Percentiles rank a stretch among this genome's conserved stretches.
These are phyloP conservation scores for Scaptomyza hsui DNA, from an alignment of 1,140 invertebrate species.

Conservation along the genomic window DNA sequence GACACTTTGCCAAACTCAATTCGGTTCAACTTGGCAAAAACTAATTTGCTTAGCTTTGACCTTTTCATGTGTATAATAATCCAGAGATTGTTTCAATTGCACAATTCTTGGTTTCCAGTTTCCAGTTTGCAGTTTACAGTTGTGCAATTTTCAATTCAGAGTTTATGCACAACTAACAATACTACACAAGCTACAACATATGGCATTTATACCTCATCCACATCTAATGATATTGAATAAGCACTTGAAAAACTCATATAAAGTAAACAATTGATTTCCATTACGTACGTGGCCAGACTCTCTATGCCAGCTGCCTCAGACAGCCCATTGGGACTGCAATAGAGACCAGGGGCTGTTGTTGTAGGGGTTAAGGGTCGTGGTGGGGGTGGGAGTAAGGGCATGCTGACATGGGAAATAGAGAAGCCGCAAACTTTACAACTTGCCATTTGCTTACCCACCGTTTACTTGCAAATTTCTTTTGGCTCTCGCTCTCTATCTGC, in stretches of 20 bases:
- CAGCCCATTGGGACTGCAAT: not conserved
- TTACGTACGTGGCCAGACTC: constrained; percentile 55
- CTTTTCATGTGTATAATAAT: not conserved
- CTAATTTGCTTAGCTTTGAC: constrained; percentile 40
- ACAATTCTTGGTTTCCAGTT: not conserved
- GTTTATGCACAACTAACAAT: not conserved
- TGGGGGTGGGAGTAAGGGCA: too few relatives aligned
- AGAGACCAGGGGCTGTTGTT: too few relatives aligned
- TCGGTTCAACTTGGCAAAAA: constrained; percentile 22
- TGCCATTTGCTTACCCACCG: constrained; percentile 74
- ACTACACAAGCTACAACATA: constrained; percentile 14
- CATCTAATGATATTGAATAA: constrained; percentile 81
- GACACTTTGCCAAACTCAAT: not conserved
- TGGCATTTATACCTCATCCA: constrained; percentile 53
- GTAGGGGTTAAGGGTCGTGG: not conserved
- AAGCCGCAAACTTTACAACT: constrained; percentile 71
- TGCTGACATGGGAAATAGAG: constrained; percentile 40
- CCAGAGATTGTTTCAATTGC: constrained; percentile 9
- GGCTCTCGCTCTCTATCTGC: constrained; percentile 31
- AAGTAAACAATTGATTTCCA: constrained; percentile 82
- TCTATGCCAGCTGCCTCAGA: not conserved
- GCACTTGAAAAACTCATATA: constrained; percentile 80
- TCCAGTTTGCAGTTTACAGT: constrained; percentile 7
- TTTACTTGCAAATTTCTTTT: constrained; percentile 75
- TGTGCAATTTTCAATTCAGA: not conserved